phyloP scores from a whole-genome alignment of 2,113 vertebrate species.

The Vulpes lagopus region DNA sequence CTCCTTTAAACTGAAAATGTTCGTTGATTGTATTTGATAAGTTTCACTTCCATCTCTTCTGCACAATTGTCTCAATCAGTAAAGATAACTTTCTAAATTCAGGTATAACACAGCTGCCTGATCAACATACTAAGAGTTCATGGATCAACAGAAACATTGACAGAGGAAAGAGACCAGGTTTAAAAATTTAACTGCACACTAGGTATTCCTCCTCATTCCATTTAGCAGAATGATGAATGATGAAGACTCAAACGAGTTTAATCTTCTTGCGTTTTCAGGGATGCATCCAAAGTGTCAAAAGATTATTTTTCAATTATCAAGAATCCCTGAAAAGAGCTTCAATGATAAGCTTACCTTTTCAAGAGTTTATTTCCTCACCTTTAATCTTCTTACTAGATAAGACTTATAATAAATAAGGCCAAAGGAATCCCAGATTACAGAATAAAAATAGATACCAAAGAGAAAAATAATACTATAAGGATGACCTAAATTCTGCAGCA shows the following conservation, averaged over 20 bases:
- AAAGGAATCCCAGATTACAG: background rate
- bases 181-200: background rate
- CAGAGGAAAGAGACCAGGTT: background rate
- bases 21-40: background rate
- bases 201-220: background rate
- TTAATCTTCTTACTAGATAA: background rate
- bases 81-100: constrained; percentile 8
- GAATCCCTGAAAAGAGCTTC: background rate
- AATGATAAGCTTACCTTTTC: background rate
- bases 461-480: background rate
- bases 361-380: background rate
- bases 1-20: constrained; percentile 26
- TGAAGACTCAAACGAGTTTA: background rate
- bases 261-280: background rate
- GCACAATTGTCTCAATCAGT: background rate
- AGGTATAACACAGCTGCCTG: background rate
- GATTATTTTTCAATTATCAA: background rate
- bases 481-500: background rate
- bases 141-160: background rate
- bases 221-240: background rate
- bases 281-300: background rate
- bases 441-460: background rate
- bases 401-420: background rate
- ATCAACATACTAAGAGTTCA: background rate
- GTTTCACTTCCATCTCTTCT: background rate